These are phyloP conservation scores for Sinohyriopsis cumingii DNA, from an alignment of 2,888 invertebrate species.

Conservation along the genomic window DNA sequence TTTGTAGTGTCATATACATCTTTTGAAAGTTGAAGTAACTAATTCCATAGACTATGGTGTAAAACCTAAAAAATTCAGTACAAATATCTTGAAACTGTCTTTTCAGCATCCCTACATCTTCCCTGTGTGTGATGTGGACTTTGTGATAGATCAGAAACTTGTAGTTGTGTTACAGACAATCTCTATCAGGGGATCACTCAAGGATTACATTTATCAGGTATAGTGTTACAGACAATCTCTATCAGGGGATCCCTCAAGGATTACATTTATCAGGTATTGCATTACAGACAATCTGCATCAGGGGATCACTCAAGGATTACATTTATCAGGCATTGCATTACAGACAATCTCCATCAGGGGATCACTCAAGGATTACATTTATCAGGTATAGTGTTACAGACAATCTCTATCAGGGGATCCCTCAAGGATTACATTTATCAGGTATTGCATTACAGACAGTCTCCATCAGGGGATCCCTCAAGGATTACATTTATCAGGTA, in stretches of 20 bases:
- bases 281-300: no score
- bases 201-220: slow-evolving; percentile 92
- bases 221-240: no score
- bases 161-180: slow-evolving; percentile 85
- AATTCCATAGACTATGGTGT: no score
- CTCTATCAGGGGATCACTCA: slow-evolving; percentile 88
- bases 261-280: slow-evolving; percentile 86
- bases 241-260: slow-evolving; percentile 90
- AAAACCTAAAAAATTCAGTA: no score
- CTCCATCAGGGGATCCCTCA: slow-evolving; percentile 89
- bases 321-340: slow-evolving; percentile 88
- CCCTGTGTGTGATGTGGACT: slow-evolving; percentile 89
- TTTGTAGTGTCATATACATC: no score
- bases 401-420: slow-evolving; percentile 88
- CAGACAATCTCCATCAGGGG: slow-evolving; percentile 89
- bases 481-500: slow-evolving; percentile 91
- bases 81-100: no score
- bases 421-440: slow-evolving; percentile 92
- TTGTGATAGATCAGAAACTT: slow-evolving; percentile 76
- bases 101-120: slow-evolving; percentile 92
- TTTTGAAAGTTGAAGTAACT: no score
- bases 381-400: slow-evolving; percentile 82
- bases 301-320: slow-evolving; percentile 90
- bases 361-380: slow-evolving; percentile 91
- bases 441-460: no score